These are phyloP conservation scores for Spodoptera exigua DNA, from an alignment of 2,888 invertebrate genomes.

Conservation along the genomic window DNA sequence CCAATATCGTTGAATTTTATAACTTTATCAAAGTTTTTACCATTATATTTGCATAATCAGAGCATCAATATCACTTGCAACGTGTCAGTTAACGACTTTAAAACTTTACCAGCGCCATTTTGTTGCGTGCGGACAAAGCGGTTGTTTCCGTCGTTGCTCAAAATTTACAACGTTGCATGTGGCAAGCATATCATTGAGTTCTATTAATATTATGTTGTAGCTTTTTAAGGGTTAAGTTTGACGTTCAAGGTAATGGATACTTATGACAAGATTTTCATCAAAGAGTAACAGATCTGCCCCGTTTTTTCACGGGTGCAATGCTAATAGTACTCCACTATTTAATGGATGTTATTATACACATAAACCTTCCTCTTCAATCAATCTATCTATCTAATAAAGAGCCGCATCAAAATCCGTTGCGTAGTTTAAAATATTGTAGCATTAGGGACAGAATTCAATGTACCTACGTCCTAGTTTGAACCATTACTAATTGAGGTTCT, in stretches of 20 bases:
- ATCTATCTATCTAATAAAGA: too few relatives aligned
- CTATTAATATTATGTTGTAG: constrained; percentile 29
- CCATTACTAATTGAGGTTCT: too few relatives aligned
- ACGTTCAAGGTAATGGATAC: constrained; percentile 1
- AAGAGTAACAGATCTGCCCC: neutral
- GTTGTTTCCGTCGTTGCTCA: constrained; percentile 22
- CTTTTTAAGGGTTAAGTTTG: constrained; percentile 24
- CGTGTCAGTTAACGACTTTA: constrained; percentile 30
- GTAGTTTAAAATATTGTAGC: too few relatives aligned
- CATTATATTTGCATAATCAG: constrained; percentile 35
- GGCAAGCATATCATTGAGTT: constrained; percentile 10
- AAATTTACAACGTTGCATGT: constrained; percentile 52
- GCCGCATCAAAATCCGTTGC: too few relatives aligned
- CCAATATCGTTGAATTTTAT: neutral
- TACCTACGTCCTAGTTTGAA: too few relatives aligned
- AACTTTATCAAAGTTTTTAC: constrained; percentile 1
- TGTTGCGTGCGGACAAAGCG: constrained; percentile 41
- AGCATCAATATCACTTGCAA: constrained; percentile 44
- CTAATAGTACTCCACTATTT: too few relatives aligned
- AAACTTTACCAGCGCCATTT: constrained; percentile 38
- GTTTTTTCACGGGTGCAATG: too few relatives aligned
- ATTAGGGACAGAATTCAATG: too few relatives aligned
- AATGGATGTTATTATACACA: too few relatives aligned
- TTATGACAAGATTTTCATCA: constrained; percentile 22
- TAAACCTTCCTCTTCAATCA: too few relatives aligned